phyloP scores from a whole-genome alignment of 1,140 invertebrate species.

The Venturia canescens region DNA sequence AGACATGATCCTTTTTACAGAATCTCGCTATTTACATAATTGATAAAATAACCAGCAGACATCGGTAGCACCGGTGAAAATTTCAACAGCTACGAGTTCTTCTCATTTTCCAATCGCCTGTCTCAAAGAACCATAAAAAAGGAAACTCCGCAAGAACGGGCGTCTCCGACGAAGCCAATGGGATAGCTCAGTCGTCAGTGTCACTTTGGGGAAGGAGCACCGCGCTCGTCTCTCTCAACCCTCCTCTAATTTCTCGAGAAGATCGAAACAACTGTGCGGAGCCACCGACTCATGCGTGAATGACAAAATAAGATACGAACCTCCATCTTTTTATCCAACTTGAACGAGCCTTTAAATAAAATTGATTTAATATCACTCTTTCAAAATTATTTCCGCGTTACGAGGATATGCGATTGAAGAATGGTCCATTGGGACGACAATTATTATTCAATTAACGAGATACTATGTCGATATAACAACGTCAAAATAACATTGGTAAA shows the following conservation, averaged over 20 bases:
- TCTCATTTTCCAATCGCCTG: background rate
- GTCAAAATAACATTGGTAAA: too few species aligned
- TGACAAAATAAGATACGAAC: too few species aligned
- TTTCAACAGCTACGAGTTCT: slow-evolving; percentile 15
- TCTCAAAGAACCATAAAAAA: background rate
- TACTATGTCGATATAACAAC: too few species aligned
- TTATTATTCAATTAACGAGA: too few species aligned
- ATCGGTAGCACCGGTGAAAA: slow-evolving; percentile 54
- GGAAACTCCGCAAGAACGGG: background rate
- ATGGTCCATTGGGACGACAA: too few species aligned
- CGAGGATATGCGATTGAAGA: too few species aligned
- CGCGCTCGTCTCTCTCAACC: background rate
- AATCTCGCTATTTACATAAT: slow-evolving; percentile 62
- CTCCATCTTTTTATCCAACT: too few species aligned
- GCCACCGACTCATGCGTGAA: too few species aligned
- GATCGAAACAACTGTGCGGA: too few species aligned
- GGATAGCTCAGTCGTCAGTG: background rate
- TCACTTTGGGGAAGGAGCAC: background rate
- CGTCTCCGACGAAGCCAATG: background rate
- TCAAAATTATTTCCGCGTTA: too few species aligned
- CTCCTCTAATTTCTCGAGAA: background rate
- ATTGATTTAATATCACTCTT: too few species aligned
- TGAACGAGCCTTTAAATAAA: too few species aligned
- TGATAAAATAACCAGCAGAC: slow-evolving; percentile 64
- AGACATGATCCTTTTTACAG: slow-evolving; percentile 63